Evolutionary conservation across 2,797 vertebrate species (phyloP).

Genomic region (Sebastiscus tertius): DNA sequence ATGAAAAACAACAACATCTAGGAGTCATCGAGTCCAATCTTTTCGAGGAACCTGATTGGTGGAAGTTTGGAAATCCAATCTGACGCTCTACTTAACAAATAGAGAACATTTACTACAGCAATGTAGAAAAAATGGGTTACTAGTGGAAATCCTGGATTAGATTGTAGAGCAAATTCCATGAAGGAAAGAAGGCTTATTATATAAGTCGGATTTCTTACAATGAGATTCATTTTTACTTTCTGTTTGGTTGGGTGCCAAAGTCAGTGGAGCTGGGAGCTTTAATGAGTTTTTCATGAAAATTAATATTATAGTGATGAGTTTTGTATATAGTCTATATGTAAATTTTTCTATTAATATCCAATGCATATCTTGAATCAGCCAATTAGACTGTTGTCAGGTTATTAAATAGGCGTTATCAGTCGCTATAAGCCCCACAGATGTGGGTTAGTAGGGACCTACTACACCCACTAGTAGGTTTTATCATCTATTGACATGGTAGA

Average conservation of each 20-base stretch:
- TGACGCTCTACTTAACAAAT: neutral
- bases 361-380: neutral
- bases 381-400: too few relatives aligned
- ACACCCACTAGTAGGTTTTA: too few relatives aligned
- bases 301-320: neutral
- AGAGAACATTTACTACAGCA: neutral
- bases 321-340: too few relatives aligned
- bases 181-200: neutral
- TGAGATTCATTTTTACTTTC: neutral
- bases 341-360: neutral
- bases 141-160: constrained; percentile 5
- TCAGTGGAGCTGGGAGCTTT: neutral
- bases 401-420: too few relatives aligned
- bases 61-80: neutral
- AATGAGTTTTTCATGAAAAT: constrained; percentile 1
- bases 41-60: constrained; percentile 4
- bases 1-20: constrained; percentile 23
- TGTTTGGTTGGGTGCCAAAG: constrained; percentile 4
- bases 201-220: constrained; percentile 10
- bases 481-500: too few relatives aligned
- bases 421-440: too few relatives aligned
- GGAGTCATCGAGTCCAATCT: neutral
- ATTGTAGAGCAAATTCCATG: neutral
- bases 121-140: neutral
- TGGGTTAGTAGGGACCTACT: too few relatives aligned